Conservation (phyloP, 2,113 vertebrate genomes). For the Neodon shergylaensis region DNA sequence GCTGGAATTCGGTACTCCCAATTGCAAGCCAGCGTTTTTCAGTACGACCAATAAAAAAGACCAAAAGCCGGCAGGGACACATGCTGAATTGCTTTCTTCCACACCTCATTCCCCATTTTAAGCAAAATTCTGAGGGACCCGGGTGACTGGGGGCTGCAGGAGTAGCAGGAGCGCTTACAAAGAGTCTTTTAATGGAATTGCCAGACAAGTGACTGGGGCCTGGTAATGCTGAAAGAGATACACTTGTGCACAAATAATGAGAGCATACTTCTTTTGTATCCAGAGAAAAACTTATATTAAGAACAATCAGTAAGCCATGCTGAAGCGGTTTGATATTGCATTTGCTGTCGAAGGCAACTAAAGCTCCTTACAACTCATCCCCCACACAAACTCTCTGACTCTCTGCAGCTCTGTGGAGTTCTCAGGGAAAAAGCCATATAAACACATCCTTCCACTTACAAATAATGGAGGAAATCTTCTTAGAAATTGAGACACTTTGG, state of each 20-base stretch:
- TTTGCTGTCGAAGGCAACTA: conserved; percentile 32
- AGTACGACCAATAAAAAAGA: background rate
- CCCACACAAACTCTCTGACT: conserved; percentile 1
- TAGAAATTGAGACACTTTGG: conserved; percentile 40
- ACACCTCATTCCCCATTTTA: background rate
- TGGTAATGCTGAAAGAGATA: background rate
- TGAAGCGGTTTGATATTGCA: conserved; percentile 15
- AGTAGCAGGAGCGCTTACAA: background rate
- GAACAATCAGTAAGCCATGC: background rate
- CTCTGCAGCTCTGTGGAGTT: background rate
- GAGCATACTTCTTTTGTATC: conserved; percentile 19
- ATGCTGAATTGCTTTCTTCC: background rate
- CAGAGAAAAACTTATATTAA: background rate
- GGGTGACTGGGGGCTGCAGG: background rate
- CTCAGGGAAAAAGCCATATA: background rate
- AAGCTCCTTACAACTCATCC: conserved; percentile 27
- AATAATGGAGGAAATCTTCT: conserved; percentile 53
- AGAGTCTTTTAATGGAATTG: background rate
- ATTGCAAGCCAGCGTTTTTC: background rate
- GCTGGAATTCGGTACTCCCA: background rate
- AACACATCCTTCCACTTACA: conserved; percentile 1
- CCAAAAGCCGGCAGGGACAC: background rate
- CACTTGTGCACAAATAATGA: background rate
- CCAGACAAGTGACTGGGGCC: background rate
- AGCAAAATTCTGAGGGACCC: background rate